Conservation (phyloP, 2,113 vertebrate genomes). For the Tinamus guttatus region DNA sequence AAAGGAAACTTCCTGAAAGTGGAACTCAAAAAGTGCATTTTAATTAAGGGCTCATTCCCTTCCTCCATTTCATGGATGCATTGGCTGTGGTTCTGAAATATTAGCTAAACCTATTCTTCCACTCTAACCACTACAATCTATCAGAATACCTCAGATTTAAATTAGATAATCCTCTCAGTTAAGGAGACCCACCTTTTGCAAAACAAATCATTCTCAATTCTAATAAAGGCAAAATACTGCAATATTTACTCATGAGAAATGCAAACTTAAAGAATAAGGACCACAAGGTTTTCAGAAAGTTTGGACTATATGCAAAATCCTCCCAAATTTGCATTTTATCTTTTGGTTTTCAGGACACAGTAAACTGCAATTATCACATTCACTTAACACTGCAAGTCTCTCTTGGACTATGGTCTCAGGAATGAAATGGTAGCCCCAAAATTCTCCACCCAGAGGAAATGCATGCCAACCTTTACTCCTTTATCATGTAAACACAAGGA, state of each 20-base stretch:
- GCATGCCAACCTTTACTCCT: not conserved
- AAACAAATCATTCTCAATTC: not conserved
- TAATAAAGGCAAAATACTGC: not conserved
- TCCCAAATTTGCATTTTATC: not conserved
- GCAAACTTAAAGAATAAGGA: not conserved
- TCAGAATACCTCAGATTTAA: not conserved
- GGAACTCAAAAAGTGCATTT: constrained; percentile 66
- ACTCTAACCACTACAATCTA: not conserved
- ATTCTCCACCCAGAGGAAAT: not conserved
- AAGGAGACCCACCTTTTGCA: not conserved
- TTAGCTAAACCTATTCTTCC: not conserved
- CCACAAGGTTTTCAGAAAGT: not conserved
- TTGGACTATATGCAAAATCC: not conserved
- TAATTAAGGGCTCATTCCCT: not conserved
- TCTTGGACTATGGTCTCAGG: not conserved
- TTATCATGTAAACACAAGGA: constrained; percentile 66
- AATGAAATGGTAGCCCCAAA: not conserved
- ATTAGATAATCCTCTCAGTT: not conserved
- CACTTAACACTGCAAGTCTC: constrained; percentile 49
- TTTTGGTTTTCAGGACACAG: constrained; percentile 15
- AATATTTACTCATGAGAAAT: constrained; percentile 6
- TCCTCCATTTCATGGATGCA: not conserved
- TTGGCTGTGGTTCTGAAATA: not conserved
- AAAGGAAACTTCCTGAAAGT: constrained; percentile 2
- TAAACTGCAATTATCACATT: not conserved